Evolutionary conservation across 2,113 vertebrate genomes (phyloP), one percentile per base, ranked within the genome.

Genomic region (Siphamia tubifer): DNA sequence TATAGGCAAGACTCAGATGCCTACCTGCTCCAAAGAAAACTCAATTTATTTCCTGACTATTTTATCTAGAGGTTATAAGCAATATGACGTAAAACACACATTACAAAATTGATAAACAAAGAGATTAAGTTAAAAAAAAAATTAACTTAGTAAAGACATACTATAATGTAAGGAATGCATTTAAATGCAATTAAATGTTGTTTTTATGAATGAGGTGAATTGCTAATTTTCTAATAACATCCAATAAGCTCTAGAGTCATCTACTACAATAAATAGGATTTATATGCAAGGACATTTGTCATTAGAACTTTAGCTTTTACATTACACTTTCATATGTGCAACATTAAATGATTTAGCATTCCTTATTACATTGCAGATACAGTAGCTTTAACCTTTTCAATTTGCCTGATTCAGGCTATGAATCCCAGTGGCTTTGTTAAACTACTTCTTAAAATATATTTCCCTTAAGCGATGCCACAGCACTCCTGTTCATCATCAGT

Each of bases 401-500:
- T 60, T 40, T 62, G 39, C 25, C 60, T 19, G 38, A n/a, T 21
- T 13, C 24, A 28, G 43, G 17, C 39, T 66, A 58, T 63, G 51
- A 70, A 67, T 61, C 38, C 49, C 48, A 32, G 56, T 39, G 66
- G 47, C 38, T 66, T 52, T 68, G 60, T 67, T 57, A 27, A 15
- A 16, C 2, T 27, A 20, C 35, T 13, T 27, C 19, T 38, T 23
- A 35, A 15, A 58, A 48, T 42, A 32, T 4, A 49, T 68, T 61
- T 58, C 30, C 78, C 43, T 64, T 42, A 55, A 70, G 63, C 55
- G 55, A 70, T 2, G 35, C 42, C 25, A 57, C 64, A 63, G 40
- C 27, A 60, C 44, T 72, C 44, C 38, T 77, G 34, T 42, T 55
- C 47, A 57, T 42, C 60, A 69, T 68, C 52, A 77, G 55, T 11